A percentile compares a stretch with the other conserved stretches of the same genome.
Conservation (phyloP, 2,797 vertebrate genomes). For the Gymnothorax javanicus region DNA sequence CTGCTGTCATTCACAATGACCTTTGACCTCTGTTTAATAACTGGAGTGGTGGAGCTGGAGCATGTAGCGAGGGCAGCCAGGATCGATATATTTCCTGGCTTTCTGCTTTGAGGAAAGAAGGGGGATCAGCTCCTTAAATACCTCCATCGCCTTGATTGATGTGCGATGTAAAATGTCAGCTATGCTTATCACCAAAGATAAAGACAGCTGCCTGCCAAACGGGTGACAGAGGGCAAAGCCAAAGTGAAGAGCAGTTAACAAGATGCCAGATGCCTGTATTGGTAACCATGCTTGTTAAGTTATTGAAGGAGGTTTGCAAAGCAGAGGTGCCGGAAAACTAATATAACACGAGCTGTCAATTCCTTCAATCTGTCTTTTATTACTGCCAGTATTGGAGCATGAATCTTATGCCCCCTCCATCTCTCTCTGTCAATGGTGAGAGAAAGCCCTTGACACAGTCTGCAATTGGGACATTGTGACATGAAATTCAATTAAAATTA, state of each 20-base stretch:
- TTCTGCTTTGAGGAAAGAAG: background rate
- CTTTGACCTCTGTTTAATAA: conserved; percentile 23
- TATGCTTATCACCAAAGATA: conserved; percentile 11
- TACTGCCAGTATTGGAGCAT: background rate
- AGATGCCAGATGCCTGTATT: background rate
- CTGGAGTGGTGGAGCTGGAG: background rate
- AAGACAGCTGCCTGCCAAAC: conserved; percentile 2
- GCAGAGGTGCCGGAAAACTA: background rate
- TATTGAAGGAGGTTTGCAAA: background rate
- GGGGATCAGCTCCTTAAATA: conserved; percentile 8
- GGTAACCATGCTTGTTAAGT: background rate
- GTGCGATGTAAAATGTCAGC: conserved; percentile 19
- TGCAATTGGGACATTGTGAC: background rate
- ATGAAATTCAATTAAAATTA: conserved; percentile 16
- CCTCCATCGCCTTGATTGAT: conserved; percentile 21
- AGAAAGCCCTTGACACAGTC: background rate
- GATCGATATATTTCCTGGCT: conserved; percentile 17
- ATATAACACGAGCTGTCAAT: background rate
- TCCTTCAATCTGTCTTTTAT: background rate
- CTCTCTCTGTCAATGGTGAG: background rate
- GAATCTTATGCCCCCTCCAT: background rate
- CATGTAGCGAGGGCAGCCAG: background rate
- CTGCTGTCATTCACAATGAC: conserved; percentile 17
- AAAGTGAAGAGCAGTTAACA: background rate
- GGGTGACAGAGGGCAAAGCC: background rate